Conservation (phyloP, 2,797 vertebrate species). For the Rhadinocentrus ornatus region DNA sequence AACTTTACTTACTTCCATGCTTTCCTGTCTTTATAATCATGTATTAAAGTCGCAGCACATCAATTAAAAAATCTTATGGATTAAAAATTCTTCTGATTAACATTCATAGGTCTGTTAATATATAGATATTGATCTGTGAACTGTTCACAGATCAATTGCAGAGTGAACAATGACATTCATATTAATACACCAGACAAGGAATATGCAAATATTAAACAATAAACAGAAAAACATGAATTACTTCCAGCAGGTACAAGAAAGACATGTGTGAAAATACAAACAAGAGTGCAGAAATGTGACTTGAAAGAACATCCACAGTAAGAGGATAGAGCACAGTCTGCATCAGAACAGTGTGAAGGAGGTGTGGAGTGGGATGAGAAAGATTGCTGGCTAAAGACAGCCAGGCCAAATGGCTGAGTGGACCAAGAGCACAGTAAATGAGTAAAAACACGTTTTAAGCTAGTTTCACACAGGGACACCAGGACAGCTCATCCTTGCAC, state of each 20-base stretch:
- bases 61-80: not conserved
- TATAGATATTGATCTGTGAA: slow-evolving; percentile 27
- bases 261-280: slow-evolving; percentile 45
- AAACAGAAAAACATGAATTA: slow-evolving; percentile 23
- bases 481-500: slow-evolving; percentile 36
- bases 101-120: slow-evolving; percentile 38
- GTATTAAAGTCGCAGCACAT: not conserved
- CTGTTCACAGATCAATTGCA: slow-evolving; percentile 25
- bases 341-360: slow-evolving; percentile 73
- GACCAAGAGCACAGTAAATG: slow-evolving; percentile 41
- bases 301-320: slow-evolving; percentile 66
- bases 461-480: slow-evolving; percentile 49
- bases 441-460: slow-evolving; percentile 53
- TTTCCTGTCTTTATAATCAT: not conserved
- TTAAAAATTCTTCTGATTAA: slow-evolving; percentile 15
- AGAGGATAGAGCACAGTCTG: slow-evolving; percentile 70
- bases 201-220: slow-evolving; percentile 21
- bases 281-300: slow-evolving; percentile 47
- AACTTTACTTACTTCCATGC: not conserved
- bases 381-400: slow-evolving; percentile 63
- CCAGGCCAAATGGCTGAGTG: slow-evolving; percentile 68
- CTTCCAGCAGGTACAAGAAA: slow-evolving; percentile 23
- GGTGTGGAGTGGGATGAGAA: slow-evolving; percentile 78
- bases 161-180: slow-evolving; percentile 11
- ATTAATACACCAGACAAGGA: slow-evolving; percentile 1